A percentile compares a stretch with the other conserved stretches of the same genome.
Evolutionary conservation across 2,888 invertebrate genomes (phyloP).

Genomic region (Uloborus plumipes): DNA sequence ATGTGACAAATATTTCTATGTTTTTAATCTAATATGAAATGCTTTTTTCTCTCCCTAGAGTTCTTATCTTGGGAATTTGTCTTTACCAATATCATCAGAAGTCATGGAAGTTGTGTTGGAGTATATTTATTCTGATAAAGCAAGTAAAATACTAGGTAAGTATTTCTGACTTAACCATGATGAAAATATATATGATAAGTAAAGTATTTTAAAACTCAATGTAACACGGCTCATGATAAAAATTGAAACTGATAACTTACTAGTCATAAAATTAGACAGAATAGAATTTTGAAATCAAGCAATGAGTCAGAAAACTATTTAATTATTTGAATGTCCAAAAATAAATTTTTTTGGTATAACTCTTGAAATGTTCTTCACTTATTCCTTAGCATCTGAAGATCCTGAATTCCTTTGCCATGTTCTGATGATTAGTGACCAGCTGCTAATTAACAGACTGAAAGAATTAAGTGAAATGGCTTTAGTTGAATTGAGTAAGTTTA

Average conservation of each 20-base stretch:
- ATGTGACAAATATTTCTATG: too few species aligned
- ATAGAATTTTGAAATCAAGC: too few species aligned
- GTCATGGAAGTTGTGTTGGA: slow-evolving; percentile 80
- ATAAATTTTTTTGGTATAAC: neutral
- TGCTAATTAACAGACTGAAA: slow-evolving; percentile 80
- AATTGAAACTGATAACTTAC: too few species aligned
- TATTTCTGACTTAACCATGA: neutral
- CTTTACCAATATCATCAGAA: slow-evolving; percentile 76
- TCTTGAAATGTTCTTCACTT: neutral
- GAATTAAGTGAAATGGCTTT: slow-evolving; percentile 81
- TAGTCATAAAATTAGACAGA: too few species aligned
- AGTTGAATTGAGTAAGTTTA: slow-evolving; percentile 74
- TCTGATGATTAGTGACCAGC: slow-evolving; percentile 84
- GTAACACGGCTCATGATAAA: too few species aligned
- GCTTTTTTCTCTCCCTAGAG: slow-evolving; percentile 15
- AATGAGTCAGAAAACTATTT: too few species aligned
- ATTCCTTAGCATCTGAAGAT: slow-evolving; percentile 75
- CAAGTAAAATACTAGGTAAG: slow-evolving; percentile 72
- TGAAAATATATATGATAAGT: too few species aligned
- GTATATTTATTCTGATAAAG: slow-evolving; percentile 82
- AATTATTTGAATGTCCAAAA: neutral
- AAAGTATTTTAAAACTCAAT: neutral
- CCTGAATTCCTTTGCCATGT: slow-evolving; percentile 82
- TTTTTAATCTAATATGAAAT: neutral
- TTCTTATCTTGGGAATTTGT: slow-evolving; percentile 24